These are phyloP conservation scores for Pteronura brasiliensis DNA, from an alignment of 2,113 vertebrate species.

Conservation along the genomic window DNA sequence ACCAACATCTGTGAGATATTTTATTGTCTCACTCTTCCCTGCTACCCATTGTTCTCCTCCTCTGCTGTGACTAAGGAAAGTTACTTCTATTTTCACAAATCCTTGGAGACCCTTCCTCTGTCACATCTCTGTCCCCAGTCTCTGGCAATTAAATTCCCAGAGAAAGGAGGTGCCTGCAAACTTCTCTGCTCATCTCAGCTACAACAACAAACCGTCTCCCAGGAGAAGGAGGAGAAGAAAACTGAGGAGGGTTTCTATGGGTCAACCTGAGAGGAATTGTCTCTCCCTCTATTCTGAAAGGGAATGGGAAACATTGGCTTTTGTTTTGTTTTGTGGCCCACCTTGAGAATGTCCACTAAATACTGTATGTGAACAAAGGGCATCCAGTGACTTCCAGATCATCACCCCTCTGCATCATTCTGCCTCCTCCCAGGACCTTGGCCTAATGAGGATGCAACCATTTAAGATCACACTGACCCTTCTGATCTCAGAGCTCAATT, in stretches of 20 bases:
- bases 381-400: neutral
- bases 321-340: neutral
- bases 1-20: neutral
- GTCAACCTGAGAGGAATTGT: neutral
- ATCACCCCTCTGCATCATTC: neutral
- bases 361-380: neutral
- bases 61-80: neutral
- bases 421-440: neutral
- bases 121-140: slow-evolving; percentile 30
- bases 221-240: neutral
- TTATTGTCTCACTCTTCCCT: neutral
- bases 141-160: slow-evolving; percentile 56
- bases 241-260: neutral
- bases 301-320: neutral
- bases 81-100: slow-evolving; percentile 10
- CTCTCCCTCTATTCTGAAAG: neutral
- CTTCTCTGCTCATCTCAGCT: slow-evolving; percentile 30
- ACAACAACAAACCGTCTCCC: neutral
- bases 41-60: neutral
- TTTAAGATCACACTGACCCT: neutral
- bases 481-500: neutral
- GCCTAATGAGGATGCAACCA: neutral
- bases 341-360: neutral
- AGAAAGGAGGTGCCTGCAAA: neutral
- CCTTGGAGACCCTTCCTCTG: slow-evolving; percentile 21